Conservation (phyloP, 2,888 invertebrate species). For the Microchrysa polita region DNA sequence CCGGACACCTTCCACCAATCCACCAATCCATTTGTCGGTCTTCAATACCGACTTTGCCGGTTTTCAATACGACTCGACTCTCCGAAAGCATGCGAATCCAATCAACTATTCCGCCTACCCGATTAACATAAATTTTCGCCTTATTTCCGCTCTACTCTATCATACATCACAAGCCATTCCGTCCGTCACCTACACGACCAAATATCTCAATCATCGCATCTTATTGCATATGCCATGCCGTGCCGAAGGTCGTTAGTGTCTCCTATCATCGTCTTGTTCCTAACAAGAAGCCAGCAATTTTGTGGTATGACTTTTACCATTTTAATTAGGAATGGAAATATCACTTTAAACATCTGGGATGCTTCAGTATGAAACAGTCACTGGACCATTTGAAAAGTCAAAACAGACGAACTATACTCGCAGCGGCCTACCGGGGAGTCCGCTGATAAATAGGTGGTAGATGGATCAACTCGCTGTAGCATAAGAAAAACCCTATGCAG, state of each 20-base stretch:
- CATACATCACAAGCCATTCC: neutral
- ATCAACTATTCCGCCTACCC: neutral
- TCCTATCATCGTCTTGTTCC: slow-evolving; percentile 34
- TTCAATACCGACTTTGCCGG: no score
- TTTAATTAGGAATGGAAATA: slow-evolving; percentile 33
- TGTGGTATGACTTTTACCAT: slow-evolving; percentile 38
- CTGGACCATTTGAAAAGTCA: neutral
- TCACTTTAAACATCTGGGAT: slow-evolving; percentile 34
- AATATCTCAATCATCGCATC: slow-evolving; percentile 17
- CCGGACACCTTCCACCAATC: no score
- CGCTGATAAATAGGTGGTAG: neutral
- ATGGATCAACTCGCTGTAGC: neutral
- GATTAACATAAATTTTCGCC: slow-evolving; percentile 1
- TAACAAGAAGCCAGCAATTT: slow-evolving; percentile 36
- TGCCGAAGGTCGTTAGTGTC: slow-evolving; percentile 35
- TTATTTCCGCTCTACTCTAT: neutral
- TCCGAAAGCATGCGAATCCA: no score
- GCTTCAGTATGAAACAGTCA: neutral
- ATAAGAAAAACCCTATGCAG: neutral
- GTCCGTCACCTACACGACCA: neutral
- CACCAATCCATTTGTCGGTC: no score
- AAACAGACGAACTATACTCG: neutral
- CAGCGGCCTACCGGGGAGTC: neutral
- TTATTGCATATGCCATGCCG: slow-evolving; percentile 25
- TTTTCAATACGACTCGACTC: no score